Conservation (phyloP, 2,113 vertebrate species). For the Isurus oxyrinchus region DNA sequence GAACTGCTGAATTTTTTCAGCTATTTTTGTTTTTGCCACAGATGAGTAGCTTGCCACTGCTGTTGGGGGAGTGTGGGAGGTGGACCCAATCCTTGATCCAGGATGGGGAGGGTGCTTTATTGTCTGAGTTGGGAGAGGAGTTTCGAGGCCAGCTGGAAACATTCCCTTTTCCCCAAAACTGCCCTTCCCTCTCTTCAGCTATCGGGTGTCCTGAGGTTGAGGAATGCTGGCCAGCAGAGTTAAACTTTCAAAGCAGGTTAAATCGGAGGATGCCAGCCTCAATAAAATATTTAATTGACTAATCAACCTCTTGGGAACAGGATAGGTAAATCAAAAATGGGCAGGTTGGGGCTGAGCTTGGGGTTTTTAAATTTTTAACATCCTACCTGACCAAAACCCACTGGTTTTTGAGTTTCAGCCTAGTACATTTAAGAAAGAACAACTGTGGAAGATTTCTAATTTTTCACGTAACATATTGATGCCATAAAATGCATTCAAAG, state of each 20-base stretch:
- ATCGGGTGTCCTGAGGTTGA: background rate
- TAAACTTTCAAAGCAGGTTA: background rate
- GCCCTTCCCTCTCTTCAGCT: background rate
- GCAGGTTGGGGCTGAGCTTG: background rate
- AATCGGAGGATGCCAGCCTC: background rate
- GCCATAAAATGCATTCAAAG: background rate
- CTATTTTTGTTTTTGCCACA: no score
- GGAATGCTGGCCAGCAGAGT: no score
- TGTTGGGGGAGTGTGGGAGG: no score
- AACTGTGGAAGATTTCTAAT: background rate
- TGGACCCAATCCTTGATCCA: no score
- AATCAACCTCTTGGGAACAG: background rate
- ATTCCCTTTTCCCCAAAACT: background rate
- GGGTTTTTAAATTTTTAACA: background rate
- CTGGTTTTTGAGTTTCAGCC: background rate
- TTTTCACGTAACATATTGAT: background rate
- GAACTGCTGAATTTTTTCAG: no score
- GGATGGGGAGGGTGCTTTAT: no score
- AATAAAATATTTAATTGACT: background rate
- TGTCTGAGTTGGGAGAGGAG: no score
- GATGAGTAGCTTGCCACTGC: no score
- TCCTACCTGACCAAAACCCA: background rate
- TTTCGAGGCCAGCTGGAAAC: background rate
- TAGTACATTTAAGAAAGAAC: background rate
- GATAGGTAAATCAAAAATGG: background rate